Percentiles rank a stretch among this genome's conserved stretches.
Conservation (phyloP, 2,888 invertebrate genomes). For the Leptodirus hochenwartii region DNA sequence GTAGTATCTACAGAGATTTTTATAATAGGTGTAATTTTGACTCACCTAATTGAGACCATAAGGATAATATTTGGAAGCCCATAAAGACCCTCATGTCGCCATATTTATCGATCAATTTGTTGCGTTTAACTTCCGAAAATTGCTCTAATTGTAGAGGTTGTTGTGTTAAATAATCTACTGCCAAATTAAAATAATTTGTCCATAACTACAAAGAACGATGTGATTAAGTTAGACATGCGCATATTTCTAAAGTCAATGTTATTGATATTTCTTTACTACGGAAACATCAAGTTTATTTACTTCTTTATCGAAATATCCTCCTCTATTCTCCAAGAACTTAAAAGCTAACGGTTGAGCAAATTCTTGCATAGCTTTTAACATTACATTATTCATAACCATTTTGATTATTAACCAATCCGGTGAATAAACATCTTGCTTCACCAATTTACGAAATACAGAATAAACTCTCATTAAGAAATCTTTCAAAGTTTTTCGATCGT, state of each 20-base stretch:
- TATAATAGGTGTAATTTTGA: no score
- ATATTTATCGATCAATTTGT: constrained; percentile 60
- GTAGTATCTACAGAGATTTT: constrained; percentile 1
- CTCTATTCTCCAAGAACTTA: constrained; percentile 53
- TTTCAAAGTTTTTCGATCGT: constrained; percentile 64
- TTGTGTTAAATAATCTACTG: constrained; percentile 66
- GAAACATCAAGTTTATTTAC: constrained; percentile 26
- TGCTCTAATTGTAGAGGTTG: constrained; percentile 63
- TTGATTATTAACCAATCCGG: constrained; percentile 82
- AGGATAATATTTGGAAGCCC: constrained; percentile 79
- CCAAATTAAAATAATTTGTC: constrained; percentile 60
- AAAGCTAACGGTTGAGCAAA: constrained; percentile 74
- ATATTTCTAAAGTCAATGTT: constrained; percentile 3
- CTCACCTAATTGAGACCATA: constrained; percentile 83
- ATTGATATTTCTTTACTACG: no score
- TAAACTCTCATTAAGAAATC: constrained; percentile 74
- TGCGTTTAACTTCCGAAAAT: constrained; percentile 61
- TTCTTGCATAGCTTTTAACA: constrained; percentile 71
- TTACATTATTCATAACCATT: constrained; percentile 72
- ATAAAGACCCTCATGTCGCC: constrained; percentile 85
- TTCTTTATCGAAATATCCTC: constrained; percentile 59
- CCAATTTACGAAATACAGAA: constrained; percentile 59
- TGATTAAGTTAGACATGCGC: background rate
- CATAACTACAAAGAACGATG: constrained; percentile 28
- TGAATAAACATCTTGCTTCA: constrained; percentile 66